A percentile compares a stretch with the other conserved stretches of the same genome.
Conservation (phyloP, 2,888 invertebrate species). For the Sesia apiformis region DNA sequence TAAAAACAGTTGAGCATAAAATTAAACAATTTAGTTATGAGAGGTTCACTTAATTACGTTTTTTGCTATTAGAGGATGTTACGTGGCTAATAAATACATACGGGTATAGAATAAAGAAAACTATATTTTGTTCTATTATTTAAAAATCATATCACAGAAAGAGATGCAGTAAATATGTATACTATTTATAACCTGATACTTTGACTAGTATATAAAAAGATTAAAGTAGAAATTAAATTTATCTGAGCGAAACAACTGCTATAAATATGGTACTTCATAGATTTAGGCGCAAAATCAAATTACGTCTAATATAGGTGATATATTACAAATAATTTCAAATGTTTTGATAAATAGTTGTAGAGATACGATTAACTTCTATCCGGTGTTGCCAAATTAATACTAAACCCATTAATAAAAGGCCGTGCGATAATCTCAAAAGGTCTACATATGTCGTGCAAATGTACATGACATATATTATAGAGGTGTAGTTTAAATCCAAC, state of each 20-base stretch:
- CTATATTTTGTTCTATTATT: slow-evolving; percentile 50
- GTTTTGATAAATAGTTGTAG: too few species aligned
- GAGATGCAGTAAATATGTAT: slow-evolving; percentile 41
- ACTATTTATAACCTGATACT: slow-evolving; percentile 37
- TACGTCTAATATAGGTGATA: too few species aligned
- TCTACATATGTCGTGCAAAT: too few species aligned
- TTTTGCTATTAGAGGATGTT: slow-evolving; percentile 43
- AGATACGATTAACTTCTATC: too few species aligned
- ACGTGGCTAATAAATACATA: slow-evolving; percentile 53
- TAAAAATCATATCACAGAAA: slow-evolving; percentile 60
- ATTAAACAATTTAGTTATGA: slow-evolving; percentile 3
- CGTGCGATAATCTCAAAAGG: too few species aligned
- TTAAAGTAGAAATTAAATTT: slow-evolving; percentile 10
- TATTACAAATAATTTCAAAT: too few species aligned
- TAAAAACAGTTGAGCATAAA: slow-evolving; percentile 27
- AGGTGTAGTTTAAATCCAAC: neutral
- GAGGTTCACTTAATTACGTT: slow-evolving; percentile 2
- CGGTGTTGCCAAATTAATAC: too few species aligned
- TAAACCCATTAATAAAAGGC: too few species aligned
- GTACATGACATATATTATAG: too few species aligned
- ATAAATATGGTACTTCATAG: too few species aligned
- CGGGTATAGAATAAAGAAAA: slow-evolving; percentile 6
- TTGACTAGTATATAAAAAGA: slow-evolving; percentile 56
- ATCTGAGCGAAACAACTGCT: neutral
- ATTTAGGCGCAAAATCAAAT: too few species aligned